Conservation (phyloP, 2,888 invertebrate genomes). For the Leptarthrus brevirostris region DNA sequence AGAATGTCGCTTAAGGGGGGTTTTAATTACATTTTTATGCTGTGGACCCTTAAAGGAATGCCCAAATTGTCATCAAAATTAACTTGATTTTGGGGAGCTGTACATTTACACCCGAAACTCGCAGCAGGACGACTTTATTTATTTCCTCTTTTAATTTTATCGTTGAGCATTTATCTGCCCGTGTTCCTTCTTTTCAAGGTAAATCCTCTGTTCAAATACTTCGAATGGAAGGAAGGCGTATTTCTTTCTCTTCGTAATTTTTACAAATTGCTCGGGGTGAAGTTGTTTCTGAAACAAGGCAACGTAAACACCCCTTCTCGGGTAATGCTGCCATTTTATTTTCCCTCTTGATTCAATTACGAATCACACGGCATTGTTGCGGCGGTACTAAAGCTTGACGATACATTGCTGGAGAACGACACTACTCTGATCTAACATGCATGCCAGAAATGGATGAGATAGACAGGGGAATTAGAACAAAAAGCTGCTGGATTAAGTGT, state of each 20-base stretch:
- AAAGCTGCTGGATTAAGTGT: constrained; percentile 19
- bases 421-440: constrained; percentile 1
- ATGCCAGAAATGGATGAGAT: background rate
- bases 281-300: background rate
- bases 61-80: constrained; percentile 42
- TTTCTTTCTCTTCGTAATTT: constrained; percentile 5
- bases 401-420: background rate
- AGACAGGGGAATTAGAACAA: constrained; percentile 2
- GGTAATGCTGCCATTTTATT: constrained; percentile 51
- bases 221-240: background rate
- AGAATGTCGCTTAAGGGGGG: constrained; percentile 53
- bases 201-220: background rate
- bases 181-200: background rate
- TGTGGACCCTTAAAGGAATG: constrained; percentile 10
- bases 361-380: background rate
- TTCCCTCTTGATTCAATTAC: constrained; percentile 51
- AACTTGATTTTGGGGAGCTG: constrained; percentile 41
- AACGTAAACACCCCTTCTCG: constrained; percentile 29
- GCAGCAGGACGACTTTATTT: constrained; percentile 44
- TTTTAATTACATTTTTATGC: constrained; percentile 55
- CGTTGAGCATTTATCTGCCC: constrained; percentile 49
- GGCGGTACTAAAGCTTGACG: constrained; percentile 3
- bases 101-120: constrained; percentile 10
- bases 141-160: constrained; percentile 54
- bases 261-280: background rate